Conservation (phyloP, 2,797 vertebrate species). For the Toxotes lorentzi region DNA sequence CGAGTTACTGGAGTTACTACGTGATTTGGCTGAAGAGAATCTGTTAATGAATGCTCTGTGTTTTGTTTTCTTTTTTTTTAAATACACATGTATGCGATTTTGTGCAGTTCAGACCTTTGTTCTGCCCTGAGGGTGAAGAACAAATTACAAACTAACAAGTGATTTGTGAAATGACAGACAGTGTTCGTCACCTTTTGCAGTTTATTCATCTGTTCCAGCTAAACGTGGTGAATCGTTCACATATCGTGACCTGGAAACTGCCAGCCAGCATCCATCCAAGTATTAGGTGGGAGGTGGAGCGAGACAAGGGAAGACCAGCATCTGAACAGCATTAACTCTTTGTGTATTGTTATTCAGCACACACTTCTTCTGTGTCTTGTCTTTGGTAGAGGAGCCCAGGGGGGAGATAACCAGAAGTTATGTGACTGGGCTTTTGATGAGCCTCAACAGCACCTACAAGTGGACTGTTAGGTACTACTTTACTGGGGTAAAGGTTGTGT, state of each 20-base stretch:
- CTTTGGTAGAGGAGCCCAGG: slow-evolving; percentile 53
- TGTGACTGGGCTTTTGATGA: slow-evolving; percentile 68
- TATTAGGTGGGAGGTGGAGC: slow-evolving; percentile 39
- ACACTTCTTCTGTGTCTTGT: slow-evolving; percentile 60
- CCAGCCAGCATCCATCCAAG: slow-evolving; percentile 16
- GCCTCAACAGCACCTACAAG: slow-evolving; percentile 39
- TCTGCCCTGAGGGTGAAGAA: neutral
- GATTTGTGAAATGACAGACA: slow-evolving; percentile 19
- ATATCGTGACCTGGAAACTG: slow-evolving; percentile 14
- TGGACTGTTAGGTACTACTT: slow-evolving; percentile 27
- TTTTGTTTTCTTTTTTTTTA: neutral
- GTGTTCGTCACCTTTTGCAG: slow-evolving; percentile 22
- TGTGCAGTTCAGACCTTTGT: neutral
- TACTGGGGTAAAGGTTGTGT: slow-evolving; percentile 9
- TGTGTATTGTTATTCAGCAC: slow-evolving; percentile 62
- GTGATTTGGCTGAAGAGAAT: slow-evolving; percentile 50
- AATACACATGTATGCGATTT: neutral
- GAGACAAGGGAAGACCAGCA: slow-evolving; percentile 28
- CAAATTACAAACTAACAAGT: neutral
- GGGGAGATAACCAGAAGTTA: slow-evolving; percentile 61
- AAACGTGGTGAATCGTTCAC: neutral
- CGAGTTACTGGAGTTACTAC: slow-evolving; percentile 32
- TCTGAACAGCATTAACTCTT: slow-evolving; percentile 63
- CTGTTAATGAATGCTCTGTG: slow-evolving; percentile 29
- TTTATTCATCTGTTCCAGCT: slow-evolving; percentile 21